Conservation (phyloP, 2,888 invertebrate species). For the Synergus umbraculus region DNA sequence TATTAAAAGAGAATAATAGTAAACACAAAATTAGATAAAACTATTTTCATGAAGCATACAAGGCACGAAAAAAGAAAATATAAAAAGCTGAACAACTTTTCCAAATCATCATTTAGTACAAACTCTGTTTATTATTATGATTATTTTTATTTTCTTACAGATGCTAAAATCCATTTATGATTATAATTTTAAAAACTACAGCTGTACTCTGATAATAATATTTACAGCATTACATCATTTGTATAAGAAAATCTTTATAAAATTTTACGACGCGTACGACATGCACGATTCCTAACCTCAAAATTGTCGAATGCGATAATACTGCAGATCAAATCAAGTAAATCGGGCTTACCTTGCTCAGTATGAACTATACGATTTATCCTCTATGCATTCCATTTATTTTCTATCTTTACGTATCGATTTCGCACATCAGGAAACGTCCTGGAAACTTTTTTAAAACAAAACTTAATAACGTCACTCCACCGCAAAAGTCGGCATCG, state of each 20-base stretch:
- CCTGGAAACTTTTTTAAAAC: background rate
- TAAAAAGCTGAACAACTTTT: background rate
- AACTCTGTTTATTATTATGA: background rate
- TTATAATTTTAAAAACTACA: background rate
- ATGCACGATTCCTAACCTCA: constrained; percentile 35
- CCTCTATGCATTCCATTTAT: constrained; percentile 34
- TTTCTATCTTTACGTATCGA: constrained; percentile 16
- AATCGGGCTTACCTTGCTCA: constrained; percentile 10
- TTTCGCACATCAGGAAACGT: background rate
- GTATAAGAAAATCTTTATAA: background rate
- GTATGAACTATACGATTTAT: background rate
- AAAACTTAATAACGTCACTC: constrained; percentile 4
- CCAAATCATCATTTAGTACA: background rate
- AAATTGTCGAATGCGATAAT: background rate
- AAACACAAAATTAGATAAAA: background rate
- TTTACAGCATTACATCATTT: constrained; percentile 3
- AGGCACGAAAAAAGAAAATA: background rate
- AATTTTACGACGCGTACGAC: background rate
- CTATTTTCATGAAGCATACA: background rate
- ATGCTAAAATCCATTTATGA: background rate
- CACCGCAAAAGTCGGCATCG: constrained; percentile 6
- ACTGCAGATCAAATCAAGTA: background rate
- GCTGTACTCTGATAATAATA: background rate
- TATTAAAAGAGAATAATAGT: background rate
- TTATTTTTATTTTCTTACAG: background rate